Evolutionary conservation across 2,888 invertebrate species (phyloP), one percentile per base, ranked within the genome.

Genomic region (Dione vanillae): DNA sequence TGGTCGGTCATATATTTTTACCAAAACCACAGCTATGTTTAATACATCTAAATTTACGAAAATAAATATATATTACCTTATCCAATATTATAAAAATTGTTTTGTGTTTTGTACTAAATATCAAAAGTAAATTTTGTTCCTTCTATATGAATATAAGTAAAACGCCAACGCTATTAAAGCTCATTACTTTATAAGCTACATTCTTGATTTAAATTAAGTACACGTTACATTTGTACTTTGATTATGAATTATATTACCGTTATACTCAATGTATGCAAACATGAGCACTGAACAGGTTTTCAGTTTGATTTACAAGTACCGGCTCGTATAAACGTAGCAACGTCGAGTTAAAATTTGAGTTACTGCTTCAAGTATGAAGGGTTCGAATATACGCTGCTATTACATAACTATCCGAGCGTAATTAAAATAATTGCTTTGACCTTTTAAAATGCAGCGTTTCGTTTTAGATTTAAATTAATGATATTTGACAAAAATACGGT

Each of bases 301-400:
- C 72, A 77, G 75, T 77, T 72, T 79, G 78, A 79, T 78, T 79
- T 75, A 78, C 77, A 78, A 79, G 78, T 77, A 71, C 74, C 73
- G 52, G 68, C 74, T 73, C 73, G 76, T 76, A 76, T 75, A 70
- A 77, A 76, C 72, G 73, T 73, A 77, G 73, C 74, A 74, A 72
- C 67, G 73, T 74, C 73, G 75, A 75, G 73, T 74, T 75, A 68
- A 70, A 75, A 75, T 75, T 76, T 76, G 67, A 75, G 69, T 72
- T 75, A 74, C 74, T 54, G 74, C 72, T 74, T 74, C 70, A 69
- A 71, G 68, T 75, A 71, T 74, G 59, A 71, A 73, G 72, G 67
- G 74, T 73, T 74, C 65, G 65, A 72, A 64, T 72, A 59, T 64
- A 71, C 40, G 54, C 20, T 51, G 19, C 68, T 68, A 62, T 72